Conservation (phyloP, 2,113 vertebrate species). For the Nipponia nippon region DNA sequence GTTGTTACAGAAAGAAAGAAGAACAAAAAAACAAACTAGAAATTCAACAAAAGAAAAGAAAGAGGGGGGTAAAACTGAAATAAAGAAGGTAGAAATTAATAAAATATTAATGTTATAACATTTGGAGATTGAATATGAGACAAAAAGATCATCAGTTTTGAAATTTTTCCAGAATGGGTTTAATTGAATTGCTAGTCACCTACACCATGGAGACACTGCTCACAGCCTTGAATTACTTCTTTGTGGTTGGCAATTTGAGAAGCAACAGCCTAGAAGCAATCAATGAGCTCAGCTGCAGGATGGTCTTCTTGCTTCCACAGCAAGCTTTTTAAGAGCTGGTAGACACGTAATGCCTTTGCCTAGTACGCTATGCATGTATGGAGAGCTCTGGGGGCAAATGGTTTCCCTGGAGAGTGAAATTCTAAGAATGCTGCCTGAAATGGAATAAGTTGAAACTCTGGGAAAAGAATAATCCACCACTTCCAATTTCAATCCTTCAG, state of each 20-base stretch:
- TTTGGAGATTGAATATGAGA: background rate
- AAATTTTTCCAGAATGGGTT: background rate
- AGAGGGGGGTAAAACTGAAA: background rate
- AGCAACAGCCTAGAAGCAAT: background rate
- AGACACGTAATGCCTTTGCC: background rate
- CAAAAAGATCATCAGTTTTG: background rate
- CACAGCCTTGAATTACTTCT: background rate
- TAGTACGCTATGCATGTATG: background rate
- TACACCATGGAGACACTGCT: background rate
- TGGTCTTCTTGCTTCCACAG: background rate
- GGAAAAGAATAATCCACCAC: background rate
- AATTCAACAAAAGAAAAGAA: background rate
- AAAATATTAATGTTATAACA: background rate
- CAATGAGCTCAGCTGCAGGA: background rate
- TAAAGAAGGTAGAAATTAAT: background rate
- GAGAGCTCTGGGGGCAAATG: background rate
- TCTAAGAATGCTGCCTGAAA: background rate
- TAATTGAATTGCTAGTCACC: background rate
- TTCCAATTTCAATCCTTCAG: background rate
- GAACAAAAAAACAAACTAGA: background rate
- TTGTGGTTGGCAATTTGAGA: background rate
- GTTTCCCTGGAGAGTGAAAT: background rate
- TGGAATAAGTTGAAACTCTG: background rate
- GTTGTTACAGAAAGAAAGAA: background rate
- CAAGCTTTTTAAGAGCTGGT: background rate